Conservation (phyloP, 2,888 invertebrate genomes). For the Rhagonycha fulva region DNA sequence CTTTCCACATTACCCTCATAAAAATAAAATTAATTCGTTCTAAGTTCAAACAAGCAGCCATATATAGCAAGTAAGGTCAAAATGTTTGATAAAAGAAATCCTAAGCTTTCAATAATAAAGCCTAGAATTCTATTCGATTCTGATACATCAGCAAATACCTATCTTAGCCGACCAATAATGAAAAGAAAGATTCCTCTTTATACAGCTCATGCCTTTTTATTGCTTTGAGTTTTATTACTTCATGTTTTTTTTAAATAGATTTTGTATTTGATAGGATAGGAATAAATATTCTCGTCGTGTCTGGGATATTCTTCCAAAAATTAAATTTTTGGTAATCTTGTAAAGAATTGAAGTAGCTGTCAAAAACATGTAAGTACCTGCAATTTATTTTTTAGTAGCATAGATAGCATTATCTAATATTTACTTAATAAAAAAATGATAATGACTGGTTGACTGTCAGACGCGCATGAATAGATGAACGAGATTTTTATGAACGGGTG, state of each 20-base stretch:
- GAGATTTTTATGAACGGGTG: too few species aligned
- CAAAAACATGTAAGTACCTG: neutral
- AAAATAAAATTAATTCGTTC: slow-evolving; percentile 18
- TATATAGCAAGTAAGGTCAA: slow-evolving; percentile 20
- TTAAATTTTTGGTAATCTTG: neutral
- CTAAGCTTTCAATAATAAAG: slow-evolving; percentile 26
- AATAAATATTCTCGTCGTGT: neutral
- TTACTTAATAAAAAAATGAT: too few species aligned
- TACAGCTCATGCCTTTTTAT: slow-evolving; percentile 23
- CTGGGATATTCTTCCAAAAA: neutral
- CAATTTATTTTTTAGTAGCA: too few species aligned
- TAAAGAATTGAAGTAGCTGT: neutral
- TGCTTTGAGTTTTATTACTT: slow-evolving; percentile 26
- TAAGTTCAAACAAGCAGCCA: slow-evolving; percentile 15
- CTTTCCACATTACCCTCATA: slow-evolving; percentile 7
- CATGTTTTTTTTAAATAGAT: slow-evolving; percentile 5
- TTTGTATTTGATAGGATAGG: slow-evolving; percentile 3
- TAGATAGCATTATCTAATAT: too few species aligned
- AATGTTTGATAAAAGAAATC: slow-evolving; percentile 25
- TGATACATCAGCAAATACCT: slow-evolving; percentile 28
- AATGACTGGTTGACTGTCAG: too few species aligned
- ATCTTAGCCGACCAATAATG: slow-evolving; percentile 23
- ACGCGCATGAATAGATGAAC: too few species aligned
- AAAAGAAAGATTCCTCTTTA: slow-evolving; percentile 23
- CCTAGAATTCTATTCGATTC: slow-evolving; percentile 25